Percentiles rank a stretch among this genome's conserved stretches.
These are phyloP conservation scores for Limenitis arthemis DNA, from an alignment of 2,888 invertebrate species.

Conservation along the genomic window DNA sequence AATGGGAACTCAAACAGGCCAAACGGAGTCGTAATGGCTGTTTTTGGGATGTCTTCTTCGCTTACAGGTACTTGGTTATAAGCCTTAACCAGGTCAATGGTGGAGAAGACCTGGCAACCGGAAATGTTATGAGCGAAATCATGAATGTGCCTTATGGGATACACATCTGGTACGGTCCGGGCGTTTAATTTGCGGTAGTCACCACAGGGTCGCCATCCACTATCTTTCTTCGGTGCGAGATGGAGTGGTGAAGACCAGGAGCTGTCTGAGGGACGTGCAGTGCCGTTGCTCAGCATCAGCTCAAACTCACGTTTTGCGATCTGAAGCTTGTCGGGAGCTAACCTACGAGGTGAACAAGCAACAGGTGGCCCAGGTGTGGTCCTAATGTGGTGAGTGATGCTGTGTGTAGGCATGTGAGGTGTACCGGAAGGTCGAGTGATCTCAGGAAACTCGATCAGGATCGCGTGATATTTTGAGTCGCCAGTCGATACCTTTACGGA, in stretches of 20 bases:
- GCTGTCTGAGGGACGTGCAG: constrained; percentile 13
- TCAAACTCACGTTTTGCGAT: constrained; percentile 13
- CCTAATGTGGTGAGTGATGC: too few species aligned
- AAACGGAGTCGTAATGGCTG: constrained; percentile 26
- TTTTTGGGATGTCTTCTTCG: too few species aligned
- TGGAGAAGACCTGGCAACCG: constrained; percentile 16
- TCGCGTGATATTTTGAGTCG: too few species aligned
- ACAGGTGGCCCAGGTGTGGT: not conserved
- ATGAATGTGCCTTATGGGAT: constrained; percentile 22
- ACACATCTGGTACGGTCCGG: too few species aligned
- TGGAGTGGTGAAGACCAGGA: constrained; percentile 20
- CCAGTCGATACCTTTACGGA: too few species aligned
- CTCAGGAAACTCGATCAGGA: too few species aligned
- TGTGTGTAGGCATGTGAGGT: too few species aligned
- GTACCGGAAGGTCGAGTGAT: too few species aligned
- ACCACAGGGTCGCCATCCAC: constrained; percentile 21
- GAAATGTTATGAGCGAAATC: constrained; percentile 18
- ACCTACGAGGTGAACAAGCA: not conserved
- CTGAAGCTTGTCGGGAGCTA: not conserved
- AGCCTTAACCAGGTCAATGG: constrained; percentile 19
- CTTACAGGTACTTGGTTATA: constrained; percentile 15
- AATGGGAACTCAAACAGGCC: constrained; percentile 6
- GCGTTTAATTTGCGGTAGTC: too few species aligned
- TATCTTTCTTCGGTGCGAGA: constrained; percentile 17
- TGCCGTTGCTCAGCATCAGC: constrained; percentile 13